These are phyloP conservation scores for Silurus glanis DNA, from an alignment of 2,113 vertebrate species.

Conservation along the genomic window DNA sequence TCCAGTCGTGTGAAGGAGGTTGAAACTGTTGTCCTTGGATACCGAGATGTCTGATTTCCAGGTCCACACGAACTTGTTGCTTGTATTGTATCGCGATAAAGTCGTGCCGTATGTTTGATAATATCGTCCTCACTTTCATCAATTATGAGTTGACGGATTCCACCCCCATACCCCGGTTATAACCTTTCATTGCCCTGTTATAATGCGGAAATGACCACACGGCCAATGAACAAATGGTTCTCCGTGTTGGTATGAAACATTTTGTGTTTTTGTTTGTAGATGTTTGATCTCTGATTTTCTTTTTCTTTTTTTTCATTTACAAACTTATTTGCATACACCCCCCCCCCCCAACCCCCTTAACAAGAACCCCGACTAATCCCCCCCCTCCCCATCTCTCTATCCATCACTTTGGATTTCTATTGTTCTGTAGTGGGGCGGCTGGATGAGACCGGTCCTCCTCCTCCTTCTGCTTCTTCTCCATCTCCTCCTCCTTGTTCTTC, in stretches of 20 bases:
- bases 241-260: too few relatives aligned
- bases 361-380: background rate
- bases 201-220: too few relatives aligned
- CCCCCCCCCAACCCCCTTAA: background rate
- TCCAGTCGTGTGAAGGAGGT: background rate
- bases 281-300: background rate
- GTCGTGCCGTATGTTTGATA: too few relatives aligned
- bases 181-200: too few relatives aligned
- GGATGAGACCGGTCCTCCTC: conserved; percentile 26
- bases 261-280: too few relatives aligned
- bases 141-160: too few relatives aligned
- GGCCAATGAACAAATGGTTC: too few relatives aligned
- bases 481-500: background rate
- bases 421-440: conserved; percentile 65
- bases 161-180: too few relatives aligned
- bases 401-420: conserved; percentile 63
- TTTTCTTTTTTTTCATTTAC: background rate
- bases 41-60: background rate
- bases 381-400: conserved; percentile 33
- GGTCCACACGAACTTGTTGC: conserved; percentile 21
- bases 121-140: too few relatives aligned
- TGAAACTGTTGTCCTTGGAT: background rate
- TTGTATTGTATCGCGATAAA: background rate
- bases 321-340: conserved; percentile 47
- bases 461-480: background rate